Conservation (phyloP, 2,888 invertebrate genomes). For the Scelioninae gen. 2 region DNA sequence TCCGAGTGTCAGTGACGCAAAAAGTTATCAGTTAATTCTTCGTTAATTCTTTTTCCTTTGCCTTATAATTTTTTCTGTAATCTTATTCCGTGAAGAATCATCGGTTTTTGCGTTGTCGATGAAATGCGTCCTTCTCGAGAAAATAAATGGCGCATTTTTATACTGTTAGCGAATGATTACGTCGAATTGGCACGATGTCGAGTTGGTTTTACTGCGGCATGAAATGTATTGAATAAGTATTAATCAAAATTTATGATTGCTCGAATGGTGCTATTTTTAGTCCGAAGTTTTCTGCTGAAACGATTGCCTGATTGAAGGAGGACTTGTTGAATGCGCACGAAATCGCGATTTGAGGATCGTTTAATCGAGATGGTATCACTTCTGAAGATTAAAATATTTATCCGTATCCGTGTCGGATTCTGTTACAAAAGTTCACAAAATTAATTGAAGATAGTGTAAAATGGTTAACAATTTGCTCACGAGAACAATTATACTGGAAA, state of each 20-base stretch:
- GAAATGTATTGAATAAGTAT: slow-evolving; percentile 48
- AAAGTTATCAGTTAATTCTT: slow-evolving; percentile 9
- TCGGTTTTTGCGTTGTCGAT: slow-evolving; percentile 10
- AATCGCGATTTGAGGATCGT: slow-evolving; percentile 19
- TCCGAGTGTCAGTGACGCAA: neutral
- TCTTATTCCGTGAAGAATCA: slow-evolving; percentile 9
- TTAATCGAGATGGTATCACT: slow-evolving; percentile 4
- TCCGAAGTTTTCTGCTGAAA: slow-evolving; percentile 16
- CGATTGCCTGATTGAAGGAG: slow-evolving; percentile 28
- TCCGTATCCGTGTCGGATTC: too few relatives aligned
- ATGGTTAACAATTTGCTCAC: too few relatives aligned
- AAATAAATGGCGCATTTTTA: slow-evolving; percentile 35
- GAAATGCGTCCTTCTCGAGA: slow-evolving; percentile 7
- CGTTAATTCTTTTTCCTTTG: neutral
- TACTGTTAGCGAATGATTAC: slow-evolving; percentile 33
- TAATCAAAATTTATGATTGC: slow-evolving; percentile 47
- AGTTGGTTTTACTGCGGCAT: slow-evolving; percentile 28
- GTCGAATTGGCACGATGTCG: slow-evolving; percentile 28
- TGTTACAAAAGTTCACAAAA: too few relatives aligned
- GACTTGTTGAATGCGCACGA: slow-evolving; percentile 36
- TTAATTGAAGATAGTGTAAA: too few relatives aligned
- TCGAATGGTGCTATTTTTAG: slow-evolving; percentile 30
- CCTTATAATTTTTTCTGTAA: neutral
- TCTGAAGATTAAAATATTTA: neutral
- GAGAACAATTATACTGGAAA: too few relatives aligned